A percentile compares a stretch with the other conserved stretches of the same genome.
These are phyloP conservation scores for Eupithecia abbreviata DNA, from an alignment of 2,888 invertebrate species.

Conservation along the genomic window DNA sequence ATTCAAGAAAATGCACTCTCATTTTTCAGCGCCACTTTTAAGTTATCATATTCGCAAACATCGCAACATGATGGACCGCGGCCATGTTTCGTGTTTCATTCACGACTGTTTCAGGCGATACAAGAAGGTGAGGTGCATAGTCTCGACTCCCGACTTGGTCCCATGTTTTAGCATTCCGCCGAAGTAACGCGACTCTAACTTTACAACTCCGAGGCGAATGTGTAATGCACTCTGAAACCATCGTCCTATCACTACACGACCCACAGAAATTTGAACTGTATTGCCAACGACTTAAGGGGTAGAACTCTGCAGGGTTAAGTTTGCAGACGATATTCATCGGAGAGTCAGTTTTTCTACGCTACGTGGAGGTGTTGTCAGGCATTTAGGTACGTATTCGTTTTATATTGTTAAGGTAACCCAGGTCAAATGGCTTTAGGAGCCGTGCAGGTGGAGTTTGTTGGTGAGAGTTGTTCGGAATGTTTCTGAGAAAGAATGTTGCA, in stretches of 20 bases:
- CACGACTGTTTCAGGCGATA: background rate
- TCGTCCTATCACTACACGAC: conserved; percentile 27
- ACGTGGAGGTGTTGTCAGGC: conserved; percentile 54
- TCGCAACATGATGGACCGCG: conserved; percentile 3
- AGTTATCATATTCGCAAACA: conserved; percentile 4
- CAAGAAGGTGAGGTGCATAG: conserved; percentile 22
- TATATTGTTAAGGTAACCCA: conserved; percentile 51
- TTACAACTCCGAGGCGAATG: conserved; percentile 57
- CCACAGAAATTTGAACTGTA: conserved; percentile 37
- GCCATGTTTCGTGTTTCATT: conserved; percentile 6
- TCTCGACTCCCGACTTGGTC: conserved; percentile 16
- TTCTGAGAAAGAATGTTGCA: conserved; percentile 22
- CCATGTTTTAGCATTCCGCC: conserved; percentile 56
- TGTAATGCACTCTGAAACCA: conserved; percentile 60
- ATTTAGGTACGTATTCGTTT: conserved; percentile 51
- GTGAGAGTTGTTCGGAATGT: conserved; percentile 20
- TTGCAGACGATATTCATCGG: conserved; percentile 47
- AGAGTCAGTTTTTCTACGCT: conserved; percentile 54
- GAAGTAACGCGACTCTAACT: conserved; percentile 57
- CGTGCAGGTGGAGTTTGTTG: conserved; percentile 34
- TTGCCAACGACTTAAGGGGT: conserved; percentile 20
- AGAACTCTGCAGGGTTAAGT: conserved; percentile 26
- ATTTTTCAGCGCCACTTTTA: conserved; percentile 14
- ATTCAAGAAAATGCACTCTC: background rate
- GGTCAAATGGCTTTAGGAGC: conserved; percentile 42